phyloP scores from a whole-genome alignment of 1,140 invertebrate genomes.

The Armadillidium nasatum region DNA sequence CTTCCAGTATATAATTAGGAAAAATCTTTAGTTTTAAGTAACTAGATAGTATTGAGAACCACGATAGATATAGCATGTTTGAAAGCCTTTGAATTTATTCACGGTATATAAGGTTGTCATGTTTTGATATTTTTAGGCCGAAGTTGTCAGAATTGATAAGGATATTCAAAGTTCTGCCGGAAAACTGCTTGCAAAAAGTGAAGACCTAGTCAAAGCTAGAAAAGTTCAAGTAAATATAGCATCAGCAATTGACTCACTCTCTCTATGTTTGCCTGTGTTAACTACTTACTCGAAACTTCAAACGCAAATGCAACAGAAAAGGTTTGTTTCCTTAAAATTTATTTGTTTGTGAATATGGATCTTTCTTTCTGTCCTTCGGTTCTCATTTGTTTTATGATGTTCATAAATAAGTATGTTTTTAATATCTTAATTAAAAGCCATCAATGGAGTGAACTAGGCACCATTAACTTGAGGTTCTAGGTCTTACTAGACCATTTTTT shows the following conservation, averaged over 20 bases:
- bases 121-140: constrained; percentile 37
- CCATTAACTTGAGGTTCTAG: too few species aligned
- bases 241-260: constrained; percentile 84
- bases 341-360: background rate
- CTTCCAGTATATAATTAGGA: too few species aligned
- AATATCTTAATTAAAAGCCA: too few species aligned
- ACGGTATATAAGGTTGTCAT: background rate
- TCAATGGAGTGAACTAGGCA: too few species aligned
- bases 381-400: background rate
- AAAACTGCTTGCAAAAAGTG: constrained; percentile 52
- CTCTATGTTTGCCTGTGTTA: constrained; percentile 87
- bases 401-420: too few species aligned
- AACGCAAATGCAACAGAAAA: constrained; percentile 58
- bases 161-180: constrained; percentile 54
- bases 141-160: constrained; percentile 60
- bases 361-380: background rate
- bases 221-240: constrained; percentile 91
- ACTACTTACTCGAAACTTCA: constrained; percentile 93
- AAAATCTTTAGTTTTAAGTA: too few species aligned
- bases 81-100: too few species aligned
- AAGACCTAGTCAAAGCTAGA: constrained; percentile 81
- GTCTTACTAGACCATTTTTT: too few species aligned
- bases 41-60: too few species aligned
- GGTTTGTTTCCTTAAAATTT: constrained; percentile 57
- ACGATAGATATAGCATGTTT: too few species aligned